phyloP scores from a whole-genome alignment of 2,113 vertebrate species.

The Kryptolebias marmoratus region DNA sequence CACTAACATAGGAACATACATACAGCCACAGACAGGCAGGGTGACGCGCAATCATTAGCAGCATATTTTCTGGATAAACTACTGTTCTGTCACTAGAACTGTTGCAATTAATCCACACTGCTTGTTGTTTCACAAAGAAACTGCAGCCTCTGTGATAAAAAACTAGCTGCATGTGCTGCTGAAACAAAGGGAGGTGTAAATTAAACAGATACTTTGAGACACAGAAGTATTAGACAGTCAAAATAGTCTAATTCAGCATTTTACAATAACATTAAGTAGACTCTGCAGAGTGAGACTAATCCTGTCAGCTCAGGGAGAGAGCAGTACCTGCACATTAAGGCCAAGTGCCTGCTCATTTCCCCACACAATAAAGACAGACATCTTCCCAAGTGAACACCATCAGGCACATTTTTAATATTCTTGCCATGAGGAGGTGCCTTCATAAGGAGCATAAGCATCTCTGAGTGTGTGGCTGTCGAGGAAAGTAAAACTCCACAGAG shows the following conservation, averaged over 20 bases:
- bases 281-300: slow-evolving; percentile 47
- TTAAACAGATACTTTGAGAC: slow-evolving; percentile 39
- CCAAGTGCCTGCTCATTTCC: slow-evolving; percentile 52
- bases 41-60: slow-evolving; percentile 55
- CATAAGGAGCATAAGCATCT: slow-evolving; percentile 57
- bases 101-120: slow-evolving; percentile 59
- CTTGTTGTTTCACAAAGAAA: slow-evolving; percentile 64
- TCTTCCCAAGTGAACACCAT: slow-evolving; percentile 50
- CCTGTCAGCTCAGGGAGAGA: slow-evolving; percentile 38
- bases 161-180: slow-evolving; percentile 16
- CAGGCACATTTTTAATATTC: slow-evolving; percentile 69
- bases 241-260: slow-evolving; percentile 54
- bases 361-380: slow-evolving; percentile 64
- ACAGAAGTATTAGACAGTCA: slow-evolving; percentile 31
- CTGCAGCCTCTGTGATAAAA: slow-evolving; percentile 39
- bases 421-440: slow-evolving; percentile 49
- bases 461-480: slow-evolving; percentile 49
- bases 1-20: slow-evolving; percentile 14
- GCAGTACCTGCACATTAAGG: slow-evolving; percentile 51
- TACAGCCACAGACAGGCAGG: slow-evolving; percentile 26
- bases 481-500: slow-evolving; percentile 61
- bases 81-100: slow-evolving; percentile 47
- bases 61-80: slow-evolving; percentile 49
- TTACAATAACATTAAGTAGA: slow-evolving; percentile 39
- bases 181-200: slow-evolving; percentile 44